Conservation (phyloP, 1,140 invertebrate species). For the Stegodyphus dumicola region DNA sequence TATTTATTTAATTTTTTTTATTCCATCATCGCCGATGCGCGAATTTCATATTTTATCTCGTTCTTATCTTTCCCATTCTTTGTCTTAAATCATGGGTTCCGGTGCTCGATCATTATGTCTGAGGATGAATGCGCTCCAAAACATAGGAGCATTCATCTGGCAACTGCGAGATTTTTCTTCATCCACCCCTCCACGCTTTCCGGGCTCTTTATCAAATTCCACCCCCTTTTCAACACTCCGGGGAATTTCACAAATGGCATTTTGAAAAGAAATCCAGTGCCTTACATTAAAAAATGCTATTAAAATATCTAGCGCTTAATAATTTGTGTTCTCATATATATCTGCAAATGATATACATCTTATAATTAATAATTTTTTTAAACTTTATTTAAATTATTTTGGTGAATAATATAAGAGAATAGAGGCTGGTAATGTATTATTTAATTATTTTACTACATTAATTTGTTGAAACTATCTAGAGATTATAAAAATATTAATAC, state of each 20-base stretch:
- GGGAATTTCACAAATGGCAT: conserved; percentile 27
- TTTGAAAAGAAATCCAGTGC: neutral
- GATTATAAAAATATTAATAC: too few relatives aligned
- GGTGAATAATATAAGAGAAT: neutral
- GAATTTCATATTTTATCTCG: conserved; percentile 54
- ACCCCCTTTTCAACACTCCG: neutral
- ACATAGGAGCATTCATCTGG: conserved; percentile 42
- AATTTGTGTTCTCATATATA: neutral
- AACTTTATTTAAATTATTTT: neutral
- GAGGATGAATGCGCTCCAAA: conserved; percentile 27
- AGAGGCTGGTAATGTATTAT: too few relatives aligned
- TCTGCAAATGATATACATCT: neutral
- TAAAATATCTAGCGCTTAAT: neutral
- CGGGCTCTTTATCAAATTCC: conserved; percentile 47
- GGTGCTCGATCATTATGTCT: conserved; percentile 28
- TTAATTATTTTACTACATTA: too few relatives aligned
- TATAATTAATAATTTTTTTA: neutral
- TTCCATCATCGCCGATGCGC: conserved; percentile 7
- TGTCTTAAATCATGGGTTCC: conserved; percentile 53
- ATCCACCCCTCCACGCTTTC: conserved; percentile 15
- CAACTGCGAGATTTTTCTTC: conserved; percentile 47
- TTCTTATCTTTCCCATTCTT: conserved; percentile 56
- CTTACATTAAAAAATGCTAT: neutral
- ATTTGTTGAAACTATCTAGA: too few relatives aligned
- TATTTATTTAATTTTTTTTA: neutral